Conservation (phyloP, 2,888 invertebrate species). For the Ennomos erosarius region DNA sequence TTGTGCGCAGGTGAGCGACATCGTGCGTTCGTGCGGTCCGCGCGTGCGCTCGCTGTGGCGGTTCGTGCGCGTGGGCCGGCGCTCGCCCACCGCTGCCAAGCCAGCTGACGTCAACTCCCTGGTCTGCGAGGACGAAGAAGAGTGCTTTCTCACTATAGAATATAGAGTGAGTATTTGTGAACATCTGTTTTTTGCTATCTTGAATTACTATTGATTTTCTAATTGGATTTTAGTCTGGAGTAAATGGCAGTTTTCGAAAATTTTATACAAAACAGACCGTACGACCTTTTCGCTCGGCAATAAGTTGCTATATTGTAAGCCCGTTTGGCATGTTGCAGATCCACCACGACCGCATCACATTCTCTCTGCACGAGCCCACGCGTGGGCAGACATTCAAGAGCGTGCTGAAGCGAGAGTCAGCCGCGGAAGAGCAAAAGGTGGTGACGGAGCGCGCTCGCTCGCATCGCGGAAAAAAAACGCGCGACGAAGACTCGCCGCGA, state of each 20-base stretch:
- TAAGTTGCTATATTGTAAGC: background rate
- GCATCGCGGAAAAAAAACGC: constrained; percentile 53
- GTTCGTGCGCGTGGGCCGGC: constrained; percentile 67
- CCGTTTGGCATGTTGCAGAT: constrained; percentile 52
- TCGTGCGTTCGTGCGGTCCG: constrained; percentile 70
- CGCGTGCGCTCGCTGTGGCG: constrained; percentile 77
- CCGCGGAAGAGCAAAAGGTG: constrained; percentile 54
- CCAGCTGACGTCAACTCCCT: constrained; percentile 79
- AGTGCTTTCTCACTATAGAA: constrained; percentile 74
- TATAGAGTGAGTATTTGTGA: constrained; percentile 63
- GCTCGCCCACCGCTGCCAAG: constrained; percentile 65
- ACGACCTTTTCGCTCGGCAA: too few relatives aligned
- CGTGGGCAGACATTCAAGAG: constrained; percentile 79
- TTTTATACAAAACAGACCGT: too few relatives aligned
- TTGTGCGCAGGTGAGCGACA: constrained; percentile 64
- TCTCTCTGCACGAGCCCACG: constrained; percentile 75
- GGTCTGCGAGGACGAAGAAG: constrained; percentile 78
- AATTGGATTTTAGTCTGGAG: too few relatives aligned
- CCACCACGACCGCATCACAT: constrained; percentile 78
- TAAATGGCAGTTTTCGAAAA: too few relatives aligned
- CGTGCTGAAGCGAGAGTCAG: constrained; percentile 66
- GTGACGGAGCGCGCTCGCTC: constrained; percentile 33
- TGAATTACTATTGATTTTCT: too few relatives aligned
- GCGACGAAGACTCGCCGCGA: constrained; percentile 46
- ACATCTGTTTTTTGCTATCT: background rate